Evolutionary conservation across 2,113 vertebrate genomes (phyloP).

Genomic region (Prionailurus bengalensis): DNA sequence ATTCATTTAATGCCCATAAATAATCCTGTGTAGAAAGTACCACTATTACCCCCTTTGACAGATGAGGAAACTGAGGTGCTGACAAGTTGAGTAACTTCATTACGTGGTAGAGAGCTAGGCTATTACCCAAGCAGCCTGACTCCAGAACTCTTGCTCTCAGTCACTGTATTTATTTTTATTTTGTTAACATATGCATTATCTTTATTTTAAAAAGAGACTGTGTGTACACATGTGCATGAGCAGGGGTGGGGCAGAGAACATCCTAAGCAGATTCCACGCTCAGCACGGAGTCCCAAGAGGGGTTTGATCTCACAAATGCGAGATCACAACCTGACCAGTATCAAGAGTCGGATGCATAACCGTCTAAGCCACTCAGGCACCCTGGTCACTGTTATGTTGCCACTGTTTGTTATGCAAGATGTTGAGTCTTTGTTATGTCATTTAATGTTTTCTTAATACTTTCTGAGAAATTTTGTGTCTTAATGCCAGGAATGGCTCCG

Average conservation of each 20-base stretch:
- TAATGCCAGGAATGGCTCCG: neutral
- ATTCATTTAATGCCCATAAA: conserved; percentile 1
- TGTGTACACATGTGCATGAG: too few species aligned
- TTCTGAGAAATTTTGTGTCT: conserved; percentile 44
- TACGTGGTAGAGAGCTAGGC: neutral
- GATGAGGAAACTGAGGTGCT: neutral
- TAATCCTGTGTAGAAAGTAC: neutral
- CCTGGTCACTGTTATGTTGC: neutral
- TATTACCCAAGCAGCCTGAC: neutral
- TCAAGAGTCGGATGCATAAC: too few species aligned
- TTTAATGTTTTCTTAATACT: conserved; percentile 6
- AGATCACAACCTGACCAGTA: too few species aligned
- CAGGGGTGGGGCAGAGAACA: too few species aligned
- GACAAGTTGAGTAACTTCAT: neutral
- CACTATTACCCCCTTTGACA: neutral
- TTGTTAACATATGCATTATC: too few species aligned
- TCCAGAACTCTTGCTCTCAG: neutral
- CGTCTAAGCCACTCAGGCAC: too few species aligned
- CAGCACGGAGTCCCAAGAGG: too few species aligned
- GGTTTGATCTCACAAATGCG: too few species aligned
- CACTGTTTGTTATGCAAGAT: neutral
- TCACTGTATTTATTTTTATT: neutral
- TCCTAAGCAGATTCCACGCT: too few species aligned
- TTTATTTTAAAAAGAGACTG: too few species aligned
- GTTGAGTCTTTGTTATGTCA: neutral